Evolutionary conservation across 2,113 vertebrate species (phyloP), one percentile per base, ranked within the genome.

Genomic region (Andinoacara biseriatus): DNA sequence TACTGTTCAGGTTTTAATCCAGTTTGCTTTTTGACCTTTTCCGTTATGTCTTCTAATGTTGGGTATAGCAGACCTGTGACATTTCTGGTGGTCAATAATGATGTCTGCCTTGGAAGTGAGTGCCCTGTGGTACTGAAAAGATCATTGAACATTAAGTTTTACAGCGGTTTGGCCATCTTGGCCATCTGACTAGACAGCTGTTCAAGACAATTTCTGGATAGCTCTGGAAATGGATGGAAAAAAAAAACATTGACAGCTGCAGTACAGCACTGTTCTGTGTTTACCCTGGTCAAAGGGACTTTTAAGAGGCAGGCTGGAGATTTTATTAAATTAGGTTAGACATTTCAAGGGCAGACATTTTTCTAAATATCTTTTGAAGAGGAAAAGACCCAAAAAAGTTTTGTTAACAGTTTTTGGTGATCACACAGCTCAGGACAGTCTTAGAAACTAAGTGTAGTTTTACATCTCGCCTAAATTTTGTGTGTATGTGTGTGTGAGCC

Each of bases 61-160:
- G 14, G n/a, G 40, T 35, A 29, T 0, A 35, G 18, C 14, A 3
- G 33, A 24, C 8, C 40, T 0, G 40, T 62, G 43, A 57, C 22
- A 59, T 74, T 80, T 89, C 17, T 13, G 35, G 29, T 69, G 46
- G 10, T 78, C 17, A 6, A 5, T 81, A 65, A 83, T 31, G 20
- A 80, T 24, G 18, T 76, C 60, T 63, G 49, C 5, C 24, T 17
- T 69, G 7, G 35, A 83, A 29, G 49, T 52, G n/a, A 74, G 58
- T 58, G 56, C 18, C 11, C 62, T n/a, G 33, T 3, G 7, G 5
- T 67, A 69, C 46, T 8, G 20, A 65, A 62, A 78, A 81, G 52
- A 33, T 78, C n/a, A 52, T 2, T 31, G 17, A 76, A 38, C 20
- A 38, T 54, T 3, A 8, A 20, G 10, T 63, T 72, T 52, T 22